phyloP scores from a whole-genome alignment of 2,113 vertebrate species.

The Macrotis lagotis region DNA sequence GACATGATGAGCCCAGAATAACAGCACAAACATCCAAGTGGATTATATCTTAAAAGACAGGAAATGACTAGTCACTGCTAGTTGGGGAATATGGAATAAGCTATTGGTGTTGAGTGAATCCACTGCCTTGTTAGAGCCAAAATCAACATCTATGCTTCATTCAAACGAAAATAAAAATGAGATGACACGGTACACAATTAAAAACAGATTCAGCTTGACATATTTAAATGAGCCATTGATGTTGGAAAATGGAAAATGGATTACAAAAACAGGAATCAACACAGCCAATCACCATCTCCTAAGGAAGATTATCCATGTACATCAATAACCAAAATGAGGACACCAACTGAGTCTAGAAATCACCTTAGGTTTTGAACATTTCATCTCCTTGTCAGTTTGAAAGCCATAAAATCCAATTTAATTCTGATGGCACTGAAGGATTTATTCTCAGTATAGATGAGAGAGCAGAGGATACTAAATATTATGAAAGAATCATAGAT shows the following conservation, averaged over 20 bases:
- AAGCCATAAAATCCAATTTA: neutral
- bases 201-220: neutral
- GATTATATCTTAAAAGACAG: neutral
- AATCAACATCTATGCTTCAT: neutral
- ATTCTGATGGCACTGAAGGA: neutral
- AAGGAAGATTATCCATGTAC: neutral
- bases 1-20: neutral
- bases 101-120: neutral
- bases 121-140: neutral
- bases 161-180: neutral
- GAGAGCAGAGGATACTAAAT: neutral
- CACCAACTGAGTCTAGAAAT: neutral
- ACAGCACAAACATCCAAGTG: neutral
- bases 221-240: neutral
- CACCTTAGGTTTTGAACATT: neutral
- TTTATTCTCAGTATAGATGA: neutral
- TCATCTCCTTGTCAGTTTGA: neutral
- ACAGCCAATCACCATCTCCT: neutral
- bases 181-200: neutral
- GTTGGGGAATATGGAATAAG: neutral
- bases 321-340: neutral
- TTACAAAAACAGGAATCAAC: neutral
- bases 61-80: neutral
- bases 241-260: neutral
- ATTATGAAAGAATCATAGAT: neutral